A percentile compares a stretch with the other conserved stretches of the same genome.
Evolutionary conservation across 2,797 vertebrate genomes (phyloP).

Genomic region (Pteronotus mesoamericanus): DNA sequence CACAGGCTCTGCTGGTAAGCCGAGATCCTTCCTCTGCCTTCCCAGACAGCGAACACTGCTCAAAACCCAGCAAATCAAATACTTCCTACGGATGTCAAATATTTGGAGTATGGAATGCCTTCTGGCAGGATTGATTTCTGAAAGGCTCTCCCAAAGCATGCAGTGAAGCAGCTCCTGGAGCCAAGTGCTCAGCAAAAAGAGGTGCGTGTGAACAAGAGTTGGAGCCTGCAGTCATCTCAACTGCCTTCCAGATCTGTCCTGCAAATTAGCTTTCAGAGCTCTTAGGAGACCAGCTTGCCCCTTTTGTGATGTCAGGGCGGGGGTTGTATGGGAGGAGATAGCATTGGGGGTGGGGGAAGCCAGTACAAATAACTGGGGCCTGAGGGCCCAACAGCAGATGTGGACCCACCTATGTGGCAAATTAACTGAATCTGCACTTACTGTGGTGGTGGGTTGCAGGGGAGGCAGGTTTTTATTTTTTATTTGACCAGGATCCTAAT

Average conservation of each 20-base stretch:
- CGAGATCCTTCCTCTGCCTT: background rate
- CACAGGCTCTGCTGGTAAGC: background rate
- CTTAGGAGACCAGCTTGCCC: no score
- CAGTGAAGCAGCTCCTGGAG: background rate
- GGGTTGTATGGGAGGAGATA: background rate
- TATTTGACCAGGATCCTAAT: background rate
- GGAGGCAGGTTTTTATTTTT: no score
- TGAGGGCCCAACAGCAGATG: background rate
- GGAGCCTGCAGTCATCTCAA: no score
- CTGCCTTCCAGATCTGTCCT: background rate
- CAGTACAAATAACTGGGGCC: background rate
- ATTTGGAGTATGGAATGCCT: background rate
- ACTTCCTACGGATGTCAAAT: background rate
- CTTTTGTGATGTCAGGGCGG: background rate
- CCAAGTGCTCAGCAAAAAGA: background rate
- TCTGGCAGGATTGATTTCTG: background rate
- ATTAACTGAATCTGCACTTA: background rate
- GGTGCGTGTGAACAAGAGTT: accelerated
- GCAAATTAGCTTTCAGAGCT: background rate
- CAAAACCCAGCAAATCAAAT: background rate
- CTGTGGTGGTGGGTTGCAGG: background rate
- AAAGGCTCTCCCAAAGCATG: background rate
- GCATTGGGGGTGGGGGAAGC: background rate
- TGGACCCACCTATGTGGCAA: background rate
- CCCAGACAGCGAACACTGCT: background rate